Percentiles rank a stretch among this genome's conserved stretches.
These are phyloP conservation scores for Aphodius sticticus DNA, from an alignment of 2,888 invertebrate genomes.

Conservation along the genomic window DNA sequence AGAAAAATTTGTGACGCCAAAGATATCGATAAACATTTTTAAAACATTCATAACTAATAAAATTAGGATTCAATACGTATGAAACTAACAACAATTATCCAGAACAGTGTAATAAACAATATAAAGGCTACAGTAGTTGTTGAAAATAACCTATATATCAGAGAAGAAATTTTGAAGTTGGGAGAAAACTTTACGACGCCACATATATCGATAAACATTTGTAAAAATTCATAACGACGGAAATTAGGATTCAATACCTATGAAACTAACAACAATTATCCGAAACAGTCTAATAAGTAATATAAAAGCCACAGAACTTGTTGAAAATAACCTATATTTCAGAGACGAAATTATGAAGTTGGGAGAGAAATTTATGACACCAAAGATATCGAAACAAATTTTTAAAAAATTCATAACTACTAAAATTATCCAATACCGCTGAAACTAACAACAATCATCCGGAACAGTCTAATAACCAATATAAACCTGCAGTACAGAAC, in stretches of 20 bases:
- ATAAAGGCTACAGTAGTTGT: not conserved
- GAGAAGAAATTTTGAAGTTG: not conserved
- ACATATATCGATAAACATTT: too few relatives aligned
- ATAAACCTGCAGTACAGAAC: not conserved
- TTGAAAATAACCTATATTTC: not conserved
- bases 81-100: not conserved
- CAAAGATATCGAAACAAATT: not conserved
- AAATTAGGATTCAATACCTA: too few relatives aligned
- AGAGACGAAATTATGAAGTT: not conserved
- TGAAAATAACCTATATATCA: not conserved
- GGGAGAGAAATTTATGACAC: not conserved
- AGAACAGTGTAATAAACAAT: not conserved
- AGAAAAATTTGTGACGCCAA: not conserved
- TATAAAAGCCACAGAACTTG: not conserved
- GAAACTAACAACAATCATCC: not conserved
- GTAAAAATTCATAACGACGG: too few relatives aligned
- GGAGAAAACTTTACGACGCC: not conserved
- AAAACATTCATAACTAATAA: not conserved
- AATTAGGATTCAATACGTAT: not conserved
- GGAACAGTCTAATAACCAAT: not conserved
- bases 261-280: too few relatives aligned
- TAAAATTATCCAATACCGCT: not conserved
- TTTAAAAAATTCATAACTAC: not conserved
- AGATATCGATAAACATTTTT: not conserved
- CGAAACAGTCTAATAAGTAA: too few relatives aligned